phyloP scores from a whole-genome alignment of 2,797 vertebrate genomes.

The Esox masquinongy region DNA sequence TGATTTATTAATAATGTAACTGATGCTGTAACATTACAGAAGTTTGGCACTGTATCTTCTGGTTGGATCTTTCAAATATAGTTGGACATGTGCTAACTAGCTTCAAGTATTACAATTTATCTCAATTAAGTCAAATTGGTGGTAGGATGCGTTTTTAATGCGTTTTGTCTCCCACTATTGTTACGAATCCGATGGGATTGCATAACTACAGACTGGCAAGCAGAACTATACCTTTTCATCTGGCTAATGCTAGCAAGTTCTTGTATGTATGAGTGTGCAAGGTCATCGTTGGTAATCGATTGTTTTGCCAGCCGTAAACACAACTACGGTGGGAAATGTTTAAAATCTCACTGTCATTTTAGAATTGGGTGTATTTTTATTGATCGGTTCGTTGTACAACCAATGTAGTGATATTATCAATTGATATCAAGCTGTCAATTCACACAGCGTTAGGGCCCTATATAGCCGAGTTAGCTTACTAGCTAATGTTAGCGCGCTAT shows the following conservation, averaged over 20 bases:
- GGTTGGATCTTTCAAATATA: background rate
- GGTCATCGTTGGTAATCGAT: conserved; percentile 7
- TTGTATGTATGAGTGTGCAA: background rate
- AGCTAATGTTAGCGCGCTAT: background rate
- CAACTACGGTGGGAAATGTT: background rate
- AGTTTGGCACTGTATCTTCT: background rate
- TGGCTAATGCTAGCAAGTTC: background rate
- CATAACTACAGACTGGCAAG: background rate
- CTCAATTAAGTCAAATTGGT: background rate
- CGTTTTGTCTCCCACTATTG: background rate
- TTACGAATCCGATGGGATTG: background rate
- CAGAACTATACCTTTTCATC: background rate
- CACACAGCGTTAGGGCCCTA: background rate
- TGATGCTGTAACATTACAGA: background rate
- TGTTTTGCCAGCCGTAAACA: background rate
- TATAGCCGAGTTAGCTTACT: background rate
- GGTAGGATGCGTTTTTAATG: background rate
- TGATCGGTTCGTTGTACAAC: background rate
- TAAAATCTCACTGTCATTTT: background rate
- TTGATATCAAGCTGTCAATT: background rate
- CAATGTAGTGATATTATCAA: background rate
- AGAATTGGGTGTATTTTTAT: background rate
- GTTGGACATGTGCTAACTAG: background rate
- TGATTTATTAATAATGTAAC: background rate
- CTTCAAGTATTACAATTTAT: background rate